Evolutionary conservation across 2,797 vertebrate genomes (phyloP).

Genomic region (Linurgus olivaceus): DNA sequence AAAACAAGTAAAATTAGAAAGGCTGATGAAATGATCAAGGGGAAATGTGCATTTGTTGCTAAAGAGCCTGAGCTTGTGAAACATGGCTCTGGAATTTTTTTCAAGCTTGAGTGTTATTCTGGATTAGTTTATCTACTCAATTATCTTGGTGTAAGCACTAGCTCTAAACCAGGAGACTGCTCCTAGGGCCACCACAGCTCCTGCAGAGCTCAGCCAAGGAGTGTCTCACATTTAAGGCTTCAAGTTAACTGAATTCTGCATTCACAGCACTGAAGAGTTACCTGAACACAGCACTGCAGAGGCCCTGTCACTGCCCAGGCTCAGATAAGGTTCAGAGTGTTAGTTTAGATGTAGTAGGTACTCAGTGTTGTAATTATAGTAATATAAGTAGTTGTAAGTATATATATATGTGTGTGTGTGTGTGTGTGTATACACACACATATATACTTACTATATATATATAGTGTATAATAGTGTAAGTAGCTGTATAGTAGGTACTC

Average conservation of each 20-base stretch:
- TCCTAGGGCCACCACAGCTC: background rate
- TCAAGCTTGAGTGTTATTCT: background rate
- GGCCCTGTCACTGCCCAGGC: no score
- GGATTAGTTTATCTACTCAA: background rate
- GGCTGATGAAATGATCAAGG: background rate
- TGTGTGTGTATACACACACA: no score
- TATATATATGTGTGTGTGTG: background rate
- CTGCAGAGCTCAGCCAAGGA: background rate
- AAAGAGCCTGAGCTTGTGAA: background rate
- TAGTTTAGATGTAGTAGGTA: background rate
- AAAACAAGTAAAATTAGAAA: slow-evolving; percentile 40
- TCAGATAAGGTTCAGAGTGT: background rate
- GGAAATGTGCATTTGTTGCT: rapidly evolving
- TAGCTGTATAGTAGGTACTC: no score
- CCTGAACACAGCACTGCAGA: rapidly evolving
- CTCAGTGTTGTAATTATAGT: background rate
- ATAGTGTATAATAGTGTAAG: no score
- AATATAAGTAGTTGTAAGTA: background rate
- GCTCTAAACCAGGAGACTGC: background rate
- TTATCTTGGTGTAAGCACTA: background rate
- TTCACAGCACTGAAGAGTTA: background rate
- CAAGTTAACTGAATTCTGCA: background rate
- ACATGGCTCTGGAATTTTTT: background rate
- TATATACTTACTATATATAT: no score
- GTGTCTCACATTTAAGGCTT: background rate